Base-by-base conservation (phyloP, 1,140 invertebrate genomes). In the Scaptodrosophila lebanonensis region DNA sequence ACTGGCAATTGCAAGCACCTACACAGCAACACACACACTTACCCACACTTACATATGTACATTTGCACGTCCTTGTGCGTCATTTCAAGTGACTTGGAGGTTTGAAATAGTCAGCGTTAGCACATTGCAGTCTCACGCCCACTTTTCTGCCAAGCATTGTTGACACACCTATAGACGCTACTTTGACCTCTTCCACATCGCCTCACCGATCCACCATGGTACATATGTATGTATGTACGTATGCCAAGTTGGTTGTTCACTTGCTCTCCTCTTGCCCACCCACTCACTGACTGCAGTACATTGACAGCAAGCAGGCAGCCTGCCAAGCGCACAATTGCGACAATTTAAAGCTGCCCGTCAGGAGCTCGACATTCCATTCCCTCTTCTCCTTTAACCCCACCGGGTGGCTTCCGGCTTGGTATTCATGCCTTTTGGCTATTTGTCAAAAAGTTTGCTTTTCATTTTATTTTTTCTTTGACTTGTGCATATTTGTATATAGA, bases 391-490 rank as follows among this genome's bases (percentile, higher is more conserved):
- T 33, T 47, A 35, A 54, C 5, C 38, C 43, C 42, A 49, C 38
- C 35, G 63, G 29, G 53, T 66, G 59, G 64, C 65, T 82, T 73
- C 65, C 75, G 75, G 68, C 36, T 39, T 58, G 44, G 56, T 54
- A 68, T 64, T 79, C 63, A 77, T 65, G 64, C 54, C 70, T 73
- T 82, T 77, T 77, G 75, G 68, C 68, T 60, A 77, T 77, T 77
- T 77, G 73, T 73, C 69, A 79, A 79, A 68, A 69, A 79, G 53
- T 61, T 71, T 59, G 51, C 59, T 57, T 52, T 66, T 79, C 40
- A 50, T 57, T 39, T 38, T 35, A 35, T 20, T 32, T n/a, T n/a
- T n/a, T n/a, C n/a, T n/a, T n/a, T n/a, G n/a, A n/a, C n/a, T n/a
- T n/a, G 22, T 4, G 22, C 22, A 25, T 36, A 51, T 33, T 45